Evolutionary conservation across 2,113 vertebrate genomes (phyloP), one percentile per base, ranked within the genome.

Genomic region (Jaculus jaculus): DNA sequence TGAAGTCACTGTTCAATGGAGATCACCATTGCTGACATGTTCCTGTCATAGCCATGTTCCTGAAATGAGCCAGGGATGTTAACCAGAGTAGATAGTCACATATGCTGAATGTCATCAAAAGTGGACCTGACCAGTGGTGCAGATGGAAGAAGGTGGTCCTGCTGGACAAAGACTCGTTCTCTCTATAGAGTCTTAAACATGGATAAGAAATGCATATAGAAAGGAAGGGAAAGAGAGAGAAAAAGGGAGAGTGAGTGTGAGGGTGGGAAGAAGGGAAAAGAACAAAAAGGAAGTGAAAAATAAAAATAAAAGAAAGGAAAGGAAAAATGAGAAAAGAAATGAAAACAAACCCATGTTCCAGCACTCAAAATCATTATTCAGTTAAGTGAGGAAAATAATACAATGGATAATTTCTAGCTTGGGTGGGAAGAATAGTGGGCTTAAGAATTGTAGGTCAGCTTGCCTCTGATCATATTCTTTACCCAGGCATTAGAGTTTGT

Each of bases 51-150:
- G 87, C 95, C 80, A 93, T 96, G 91, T 94, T 91, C 69, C 96
- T 92, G 86, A 75, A 92, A 89, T 97, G 94, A 97, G 93, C 71
- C 39, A 21, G 9, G 90, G 97, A 98, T 90, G 58, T 91, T 98
- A 97, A 98, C 80, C 73, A 79, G 96, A 97, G 79, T 90, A 92
- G 98, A 98, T 92, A 68, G 88, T 92, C 92, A 88, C 79, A 92
- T 96, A 73, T 83, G 95, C 87, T 96, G 96, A 94, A 69, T 39
- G 39, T 61, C 94, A 96, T 95, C 95, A 72, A 94, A 84, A 90
- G 58, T 93, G 72, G 63, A 74, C 74, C 95, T 95, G 69, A 75
- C 73, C 92, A 94, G 65, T 82, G 84, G 61, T 91, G 81, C 0
- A 82, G 94, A 91, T 89, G 87, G 37, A 93, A 94, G 94, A 80